Base-by-base conservation (phyloP, 2,888 invertebrate genomes). In the Drosophila prolongata region DNA sequence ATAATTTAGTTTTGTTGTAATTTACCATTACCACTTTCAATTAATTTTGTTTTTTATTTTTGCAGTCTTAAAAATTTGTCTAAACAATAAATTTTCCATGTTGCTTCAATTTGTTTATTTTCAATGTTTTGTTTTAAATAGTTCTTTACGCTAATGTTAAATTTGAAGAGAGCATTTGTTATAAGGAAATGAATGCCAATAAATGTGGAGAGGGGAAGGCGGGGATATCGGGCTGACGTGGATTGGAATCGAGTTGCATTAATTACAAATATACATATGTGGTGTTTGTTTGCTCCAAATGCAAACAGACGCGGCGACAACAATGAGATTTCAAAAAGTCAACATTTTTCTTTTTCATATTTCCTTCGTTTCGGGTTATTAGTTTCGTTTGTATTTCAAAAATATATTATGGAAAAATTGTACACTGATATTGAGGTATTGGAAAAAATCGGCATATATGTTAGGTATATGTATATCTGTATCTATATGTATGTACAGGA, bases 21-120 rank as follows among this genome's bases (percentile, higher is more conserved):
- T 68, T 70, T 73, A 61, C 68, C 85, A 90, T 87, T 90, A 89
- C 89, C 91, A 90, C 87, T 89, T 79, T 89, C 83, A 91, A 90
- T 90, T 85, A 90, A 90, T 91, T 91, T 82, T 54, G 62, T 24
- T 52, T 67, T 58, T 67, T 67, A 42, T 64, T 56, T 82, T 91
- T 90, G 91, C 91, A 91, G 91, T 91, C 91, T 91, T 91, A 87
- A 90, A 91, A 90, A 90, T 90, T 91, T 89, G 86, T 90, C 89
- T 90, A 90, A 90, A 91, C 90, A 90, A 87, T 89, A 83, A 82
- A 76, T 76, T 81, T 78, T 83, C 78, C 83, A 80, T 81, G 76
- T 80, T 43, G 62, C 38, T 76, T 81, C 73, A 66, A 71, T 75
- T 69, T 59, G 60, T 44, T 57, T 74, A 58, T 76, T 76, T 57